phyloP scores from a whole-genome alignment of 2,797 vertebrate species.

The Rhinella marina region DNA sequence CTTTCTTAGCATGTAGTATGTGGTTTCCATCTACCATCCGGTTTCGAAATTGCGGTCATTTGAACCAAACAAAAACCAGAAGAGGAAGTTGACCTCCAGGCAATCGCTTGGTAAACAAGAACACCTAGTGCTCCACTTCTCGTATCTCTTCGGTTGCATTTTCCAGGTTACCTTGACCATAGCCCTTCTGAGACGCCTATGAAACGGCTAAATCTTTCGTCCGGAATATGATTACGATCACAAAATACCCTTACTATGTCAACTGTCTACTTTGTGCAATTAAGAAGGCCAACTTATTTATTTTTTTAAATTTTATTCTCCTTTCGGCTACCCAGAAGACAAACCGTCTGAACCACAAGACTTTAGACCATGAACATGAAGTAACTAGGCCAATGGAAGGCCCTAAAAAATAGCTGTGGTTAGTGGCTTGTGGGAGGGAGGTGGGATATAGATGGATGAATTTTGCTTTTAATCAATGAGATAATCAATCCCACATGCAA shows the following conservation, averaged over 20 bases:
- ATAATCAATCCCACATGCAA: conserved; percentile 82
- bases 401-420: conserved; percentile 82
- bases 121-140: conserved; percentile 27
- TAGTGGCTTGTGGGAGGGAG: conserved; percentile 72
- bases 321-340: conserved; percentile 72
- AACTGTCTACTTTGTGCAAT: conserved; percentile 56
- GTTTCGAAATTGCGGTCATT: not conserved
- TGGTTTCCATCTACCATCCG: not conserved
- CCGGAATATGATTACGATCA: conserved; percentile 60
- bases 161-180: conserved; percentile 40
- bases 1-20: not conserved
- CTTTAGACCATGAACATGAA: conserved; percentile 72
- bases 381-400: conserved; percentile 75
- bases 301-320: conserved; percentile 63
- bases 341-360: conserved; percentile 80
- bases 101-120: not conserved
- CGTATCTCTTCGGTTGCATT: conserved; percentile 10
- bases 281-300: conserved; percentile 51
- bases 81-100: not conserved
- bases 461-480: conserved; percentile 84
- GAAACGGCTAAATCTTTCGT: conserved; percentile 10
- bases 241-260: conserved; percentile 57
- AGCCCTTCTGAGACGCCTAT: not conserved
- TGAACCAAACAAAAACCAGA: not conserved
- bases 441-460: conserved; percentile 67